Conservation (phyloP, 2,113 vertebrate species). For the Hiodon tergisus region DNA sequence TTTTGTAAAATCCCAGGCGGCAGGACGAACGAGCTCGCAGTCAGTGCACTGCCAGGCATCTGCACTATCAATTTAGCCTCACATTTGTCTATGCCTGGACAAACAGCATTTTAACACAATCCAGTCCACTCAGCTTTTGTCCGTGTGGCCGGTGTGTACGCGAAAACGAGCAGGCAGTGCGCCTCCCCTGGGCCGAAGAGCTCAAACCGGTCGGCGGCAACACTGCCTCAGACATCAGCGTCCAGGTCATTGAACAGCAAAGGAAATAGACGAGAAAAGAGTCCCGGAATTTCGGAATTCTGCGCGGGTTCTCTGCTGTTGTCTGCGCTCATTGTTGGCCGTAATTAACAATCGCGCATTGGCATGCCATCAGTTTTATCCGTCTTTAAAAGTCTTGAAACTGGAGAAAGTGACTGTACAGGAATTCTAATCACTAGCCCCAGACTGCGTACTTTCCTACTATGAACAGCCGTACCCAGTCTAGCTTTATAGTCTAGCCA, state of each 20-base stretch:
- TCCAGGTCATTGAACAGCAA: slow-evolving; percentile 38
- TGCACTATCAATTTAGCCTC: slow-evolving; percentile 48
- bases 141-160: slow-evolving; percentile 29
- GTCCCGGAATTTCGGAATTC: not conserved
- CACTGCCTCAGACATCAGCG: slow-evolving; percentile 13
- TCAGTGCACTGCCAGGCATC: slow-evolving; percentile 1
- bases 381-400: slow-evolving; percentile 61
- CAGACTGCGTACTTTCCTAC: too few species aligned
- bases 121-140: slow-evolving; percentile 35
- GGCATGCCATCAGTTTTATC: slow-evolving; percentile 54
- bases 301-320: not conserved
- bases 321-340: slow-evolving; percentile 41
- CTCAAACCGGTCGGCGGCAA: too few species aligned
- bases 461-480: too few species aligned
- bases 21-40: slow-evolving; percentile 40
- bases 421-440: not conserved
- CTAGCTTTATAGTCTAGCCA: too few species aligned
- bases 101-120: slow-evolving; percentile 40
- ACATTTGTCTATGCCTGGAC: slow-evolving; percentile 34
- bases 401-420: slow-evolving; percentile 51
- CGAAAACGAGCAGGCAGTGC: slow-evolving; percentile 37
- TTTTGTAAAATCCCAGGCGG: slow-evolving; percentile 27
- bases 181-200: slow-evolving; percentile 3
- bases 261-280: slow-evolving; percentile 33
- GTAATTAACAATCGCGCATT: slow-evolving; percentile 55